Conservation (phyloP, 2,113 vertebrate species). For the Acinonyx jubatus region DNA sequence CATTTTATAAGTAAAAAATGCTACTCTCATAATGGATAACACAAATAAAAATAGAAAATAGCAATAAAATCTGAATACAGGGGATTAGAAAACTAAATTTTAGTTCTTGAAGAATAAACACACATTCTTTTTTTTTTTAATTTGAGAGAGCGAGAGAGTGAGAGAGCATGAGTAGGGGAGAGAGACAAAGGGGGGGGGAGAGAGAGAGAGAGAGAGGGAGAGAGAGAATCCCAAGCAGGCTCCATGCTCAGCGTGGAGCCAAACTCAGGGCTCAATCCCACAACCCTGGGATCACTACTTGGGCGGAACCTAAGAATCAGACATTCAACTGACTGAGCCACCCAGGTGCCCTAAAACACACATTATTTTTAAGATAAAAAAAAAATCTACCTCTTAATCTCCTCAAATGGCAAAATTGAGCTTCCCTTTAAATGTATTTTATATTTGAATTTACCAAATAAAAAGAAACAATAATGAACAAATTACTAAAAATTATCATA, state of each 20-base stretch:
- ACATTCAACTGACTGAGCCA: too few species aligned
- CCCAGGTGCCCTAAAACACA: not conserved
- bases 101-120: not conserved
- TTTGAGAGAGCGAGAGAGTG: too few species aligned
- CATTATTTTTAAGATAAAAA: not conserved
- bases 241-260: too few species aligned
- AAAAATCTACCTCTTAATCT: not conserved
- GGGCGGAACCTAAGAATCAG: too few species aligned
- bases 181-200: too few species aligned
- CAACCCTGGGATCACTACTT: too few species aligned
- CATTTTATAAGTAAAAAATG: not conserved
- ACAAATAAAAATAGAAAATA: conserved; percentile 44
- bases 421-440: not conserved
- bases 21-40: not conserved
- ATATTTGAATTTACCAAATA: not conserved
- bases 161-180: too few species aligned
- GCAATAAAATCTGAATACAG: not conserved
- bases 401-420: not conserved
- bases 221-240: too few species aligned
- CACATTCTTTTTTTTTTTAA: not conserved
- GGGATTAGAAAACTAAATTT: not conserved
- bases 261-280: too few species aligned
- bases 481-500: not conserved
- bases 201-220: too few species aligned
- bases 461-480: not conserved